Percentiles rank a stretch among this genome's conserved stretches.
Conservation (phyloP, 2,113 vertebrate genomes). For the Rhineura floridana region DNA sequence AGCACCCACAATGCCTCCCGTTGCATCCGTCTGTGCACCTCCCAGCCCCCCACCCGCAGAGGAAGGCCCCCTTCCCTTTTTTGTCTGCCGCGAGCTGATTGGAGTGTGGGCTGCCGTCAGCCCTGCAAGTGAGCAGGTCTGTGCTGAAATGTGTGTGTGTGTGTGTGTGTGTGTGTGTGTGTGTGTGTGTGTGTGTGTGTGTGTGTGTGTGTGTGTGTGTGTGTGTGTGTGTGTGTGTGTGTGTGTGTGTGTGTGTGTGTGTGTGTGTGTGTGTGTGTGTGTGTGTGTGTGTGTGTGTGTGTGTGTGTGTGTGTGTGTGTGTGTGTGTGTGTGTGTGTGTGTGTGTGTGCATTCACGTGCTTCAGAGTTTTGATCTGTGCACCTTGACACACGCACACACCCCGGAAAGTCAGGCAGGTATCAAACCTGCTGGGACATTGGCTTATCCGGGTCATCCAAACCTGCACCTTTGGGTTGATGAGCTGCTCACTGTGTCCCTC, state of each 20-base stretch:
- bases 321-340: background rate
- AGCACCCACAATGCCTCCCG: background rate
- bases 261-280: background rate
- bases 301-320: background rate
- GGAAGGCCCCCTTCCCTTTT: too few relatives aligned
- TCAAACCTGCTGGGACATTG: too few relatives aligned
- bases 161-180: background rate
- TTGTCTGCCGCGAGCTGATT: background rate
- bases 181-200: background rate
- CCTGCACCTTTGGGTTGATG: too few relatives aligned
- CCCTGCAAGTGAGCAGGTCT: background rate
- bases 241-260: background rate
- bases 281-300: background rate
- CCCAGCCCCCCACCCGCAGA: too few relatives aligned
- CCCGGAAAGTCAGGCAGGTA: too few relatives aligned
- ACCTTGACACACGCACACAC: too few relatives aligned
- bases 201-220: too few relatives aligned
- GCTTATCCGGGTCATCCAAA: too few relatives aligned
- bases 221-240: background rate
- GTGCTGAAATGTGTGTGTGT: background rate
- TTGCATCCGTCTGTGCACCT: too few relatives aligned
- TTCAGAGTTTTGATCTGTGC: too few relatives aligned
- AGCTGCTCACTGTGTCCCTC: background rate
- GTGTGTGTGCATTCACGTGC: too few relatives aligned
- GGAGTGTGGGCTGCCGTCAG: too few relatives aligned